These are phyloP conservation scores for Apaloderma vittatum DNA, from an alignment of 2,113 vertebrate species.

Conservation along the genomic window DNA sequence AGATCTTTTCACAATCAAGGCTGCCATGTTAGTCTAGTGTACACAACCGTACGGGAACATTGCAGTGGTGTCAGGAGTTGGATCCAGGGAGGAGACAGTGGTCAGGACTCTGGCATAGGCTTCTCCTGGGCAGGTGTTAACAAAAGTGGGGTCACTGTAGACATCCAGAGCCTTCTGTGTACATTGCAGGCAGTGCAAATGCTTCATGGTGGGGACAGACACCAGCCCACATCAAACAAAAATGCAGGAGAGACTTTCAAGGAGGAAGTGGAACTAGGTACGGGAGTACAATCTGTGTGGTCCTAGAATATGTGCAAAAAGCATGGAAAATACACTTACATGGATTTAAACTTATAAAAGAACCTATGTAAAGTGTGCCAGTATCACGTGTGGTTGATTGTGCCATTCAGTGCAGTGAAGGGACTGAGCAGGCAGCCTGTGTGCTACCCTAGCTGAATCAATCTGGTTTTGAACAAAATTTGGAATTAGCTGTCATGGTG, in stretches of 20 bases:
- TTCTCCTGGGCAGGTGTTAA: background rate
- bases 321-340: background rate
- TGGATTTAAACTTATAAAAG: background rate
- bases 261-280: background rate
- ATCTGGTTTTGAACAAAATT: background rate
- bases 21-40: background rate
- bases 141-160: background rate
- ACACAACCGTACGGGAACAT: fast-evolving
- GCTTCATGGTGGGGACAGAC: background rate
- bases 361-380: background rate
- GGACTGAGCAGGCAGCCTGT: background rate
- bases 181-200: background rate
- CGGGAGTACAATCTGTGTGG: background rate
- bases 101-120: background rate
- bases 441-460: background rate
- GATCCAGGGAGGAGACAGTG: background rate
- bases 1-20: background rate
- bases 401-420: background rate
- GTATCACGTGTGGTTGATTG: background rate
- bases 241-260: background rate
- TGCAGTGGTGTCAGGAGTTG: background rate
- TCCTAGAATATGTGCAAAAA: background rate
- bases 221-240: background rate
- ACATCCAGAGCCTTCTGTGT: background rate
- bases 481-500: background rate